Conservation (phyloP, 2,888 invertebrate species). For the Coenonympha glycerion region DNA sequence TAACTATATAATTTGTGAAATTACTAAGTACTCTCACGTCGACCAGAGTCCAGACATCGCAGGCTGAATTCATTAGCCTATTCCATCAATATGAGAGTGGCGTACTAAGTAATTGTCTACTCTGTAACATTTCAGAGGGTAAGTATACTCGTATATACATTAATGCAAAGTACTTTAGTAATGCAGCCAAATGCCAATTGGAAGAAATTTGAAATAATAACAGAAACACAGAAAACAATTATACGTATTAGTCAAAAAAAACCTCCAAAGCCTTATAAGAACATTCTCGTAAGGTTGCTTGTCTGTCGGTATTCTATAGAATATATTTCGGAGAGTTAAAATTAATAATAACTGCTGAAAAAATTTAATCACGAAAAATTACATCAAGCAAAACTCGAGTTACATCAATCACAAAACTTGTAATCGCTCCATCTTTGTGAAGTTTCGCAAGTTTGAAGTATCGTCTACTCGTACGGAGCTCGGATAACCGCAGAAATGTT, state of each 20-base stretch:
- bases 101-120: slow-evolving; percentile 19
- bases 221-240: no score
- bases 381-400: slow-evolving; percentile 25
- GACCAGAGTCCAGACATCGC: slow-evolving; percentile 16
- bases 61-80: slow-evolving; percentile 31
- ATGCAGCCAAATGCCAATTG: no score
- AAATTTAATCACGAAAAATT: slow-evolving; percentile 7
- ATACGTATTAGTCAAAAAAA: no score
- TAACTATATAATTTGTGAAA: slow-evolving; percentile 7
- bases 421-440: slow-evolving; percentile 48
- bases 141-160: neutral
- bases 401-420: slow-evolving; percentile 64
- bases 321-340: no score
- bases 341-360: no score
- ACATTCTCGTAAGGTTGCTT: no score
- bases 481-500: slow-evolving; percentile 5
- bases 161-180: neutral
- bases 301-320: no score
- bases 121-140: neutral
- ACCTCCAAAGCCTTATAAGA: no score
- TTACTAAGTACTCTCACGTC: slow-evolving; percentile 15
- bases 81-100: slow-evolving; percentile 26
- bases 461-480: slow-evolving; percentile 18
- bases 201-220: no score
- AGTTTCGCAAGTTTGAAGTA: slow-evolving; percentile 40